phyloP scores from a whole-genome alignment of 2,797 vertebrate genomes.

The Pelobates cultripes region DNA sequence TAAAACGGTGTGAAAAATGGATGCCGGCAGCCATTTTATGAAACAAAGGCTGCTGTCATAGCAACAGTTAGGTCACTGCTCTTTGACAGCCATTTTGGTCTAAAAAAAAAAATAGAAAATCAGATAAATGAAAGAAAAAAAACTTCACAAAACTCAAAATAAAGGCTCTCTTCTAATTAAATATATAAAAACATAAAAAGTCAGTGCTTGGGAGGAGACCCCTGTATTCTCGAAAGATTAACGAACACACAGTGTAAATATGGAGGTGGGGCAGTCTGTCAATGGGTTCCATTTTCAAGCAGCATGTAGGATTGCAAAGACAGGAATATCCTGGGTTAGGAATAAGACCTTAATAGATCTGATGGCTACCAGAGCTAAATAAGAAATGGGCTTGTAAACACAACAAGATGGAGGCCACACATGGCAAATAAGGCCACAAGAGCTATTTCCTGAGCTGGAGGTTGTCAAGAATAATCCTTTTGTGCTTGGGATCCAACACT shows the following conservation, averaged over 20 bases:
- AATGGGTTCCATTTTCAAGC: constrained; percentile 9
- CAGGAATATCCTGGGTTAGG: constrained; percentile 32
- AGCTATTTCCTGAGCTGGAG: constrained; percentile 75
- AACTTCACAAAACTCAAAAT: background rate
- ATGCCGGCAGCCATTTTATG: background rate
- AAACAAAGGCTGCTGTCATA: background rate
- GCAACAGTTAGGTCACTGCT: background rate
- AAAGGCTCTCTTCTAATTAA: background rate
- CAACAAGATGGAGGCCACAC: background rate
- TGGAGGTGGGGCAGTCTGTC: background rate
- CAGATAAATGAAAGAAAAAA: background rate
- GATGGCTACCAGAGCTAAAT: background rate
- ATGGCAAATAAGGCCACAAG: background rate
- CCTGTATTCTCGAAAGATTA: background rate
- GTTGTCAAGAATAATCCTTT: constrained; percentile 85
- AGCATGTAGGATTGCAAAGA: background rate
- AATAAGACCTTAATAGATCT: background rate
- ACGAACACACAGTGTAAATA: background rate
- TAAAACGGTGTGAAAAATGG: background rate
- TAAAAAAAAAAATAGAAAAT: background rate
- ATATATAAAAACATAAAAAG: background rate
- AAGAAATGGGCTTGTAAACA: constrained; percentile 11
- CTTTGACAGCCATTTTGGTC: constrained; percentile 19
- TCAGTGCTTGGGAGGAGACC: background rate
- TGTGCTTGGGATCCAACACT: constrained; percentile 86